Conservation (phyloP, 2,797 vertebrate species). For the Catharus ustulatus region DNA sequence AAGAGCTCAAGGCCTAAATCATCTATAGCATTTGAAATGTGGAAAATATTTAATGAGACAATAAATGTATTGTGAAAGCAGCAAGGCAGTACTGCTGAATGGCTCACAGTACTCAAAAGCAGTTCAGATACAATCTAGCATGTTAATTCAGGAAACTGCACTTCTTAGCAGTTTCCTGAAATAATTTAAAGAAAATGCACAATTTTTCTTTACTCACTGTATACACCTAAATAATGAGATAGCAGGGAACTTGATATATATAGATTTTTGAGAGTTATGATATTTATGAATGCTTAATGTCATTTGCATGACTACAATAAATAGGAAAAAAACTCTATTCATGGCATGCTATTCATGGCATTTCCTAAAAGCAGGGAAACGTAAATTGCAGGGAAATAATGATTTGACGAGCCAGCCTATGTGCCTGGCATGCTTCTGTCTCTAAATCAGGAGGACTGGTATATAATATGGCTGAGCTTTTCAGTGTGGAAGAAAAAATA, state of each 20-base stretch:
- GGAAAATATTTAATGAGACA: background rate
- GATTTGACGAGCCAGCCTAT: background rate
- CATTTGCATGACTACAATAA: background rate
- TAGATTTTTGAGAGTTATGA: background rate
- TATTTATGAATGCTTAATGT: background rate
- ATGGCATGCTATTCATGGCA: background rate
- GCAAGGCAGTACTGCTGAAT: background rate
- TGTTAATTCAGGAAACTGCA: background rate
- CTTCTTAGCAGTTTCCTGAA: background rate
- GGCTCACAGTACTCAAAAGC: background rate
- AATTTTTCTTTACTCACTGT: background rate
- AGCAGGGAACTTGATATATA: background rate
- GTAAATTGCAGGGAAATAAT: background rate
- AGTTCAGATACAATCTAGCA: background rate
- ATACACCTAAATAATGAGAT: background rate
- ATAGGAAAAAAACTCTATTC: background rate
- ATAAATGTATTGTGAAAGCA: background rate
- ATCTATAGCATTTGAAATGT: background rate
- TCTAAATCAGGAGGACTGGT: background rate
- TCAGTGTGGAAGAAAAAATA: background rate
- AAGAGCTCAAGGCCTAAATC: background rate
- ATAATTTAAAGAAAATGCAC: background rate
- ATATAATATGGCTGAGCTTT: background rate
- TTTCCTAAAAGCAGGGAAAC: background rate
- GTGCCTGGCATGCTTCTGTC: background rate